These are phyloP conservation scores for Crotalus horridus DNA, from an alignment of 2,113 vertebrate genomes.

Conservation along the genomic window DNA sequence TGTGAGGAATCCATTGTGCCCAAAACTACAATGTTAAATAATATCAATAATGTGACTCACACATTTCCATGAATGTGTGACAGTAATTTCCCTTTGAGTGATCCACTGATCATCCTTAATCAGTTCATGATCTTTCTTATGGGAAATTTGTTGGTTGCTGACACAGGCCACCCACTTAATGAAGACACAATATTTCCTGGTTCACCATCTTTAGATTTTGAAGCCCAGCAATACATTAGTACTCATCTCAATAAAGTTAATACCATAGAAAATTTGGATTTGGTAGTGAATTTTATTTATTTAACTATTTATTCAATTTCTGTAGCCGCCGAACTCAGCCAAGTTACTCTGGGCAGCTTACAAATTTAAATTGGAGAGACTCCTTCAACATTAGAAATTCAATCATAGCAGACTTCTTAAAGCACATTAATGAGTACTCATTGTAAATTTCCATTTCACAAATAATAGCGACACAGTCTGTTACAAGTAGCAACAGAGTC, in stretches of 20 bases:
- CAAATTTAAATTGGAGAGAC: not conserved
- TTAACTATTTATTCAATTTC: not conserved
- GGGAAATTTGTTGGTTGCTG: not conserved
- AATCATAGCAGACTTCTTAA: not conserved
- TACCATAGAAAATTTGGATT: not conserved
- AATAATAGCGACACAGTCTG: not conserved
- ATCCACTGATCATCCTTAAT: not conserved
- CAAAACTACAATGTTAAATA: not conserved
- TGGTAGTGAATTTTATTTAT: not conserved
- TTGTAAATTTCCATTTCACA: not conserved
- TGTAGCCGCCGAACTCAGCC: not conserved
- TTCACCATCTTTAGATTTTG: not conserved
- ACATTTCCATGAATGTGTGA: not conserved
- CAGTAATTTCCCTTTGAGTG: not conserved
- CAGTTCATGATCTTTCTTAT: not conserved
- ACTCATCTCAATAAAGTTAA: not conserved
- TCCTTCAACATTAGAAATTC: not conserved
- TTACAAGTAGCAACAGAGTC: not conserved
- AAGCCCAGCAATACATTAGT: not conserved
- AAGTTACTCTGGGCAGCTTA: not conserved
- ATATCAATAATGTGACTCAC: not conserved
- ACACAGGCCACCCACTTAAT: not conserved
- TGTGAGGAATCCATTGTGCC: not conserved
- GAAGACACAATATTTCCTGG: not conserved
- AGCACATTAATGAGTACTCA: not conserved